Evolutionary conservation across 2,797 vertebrate species (phyloP).

Genomic region (Huso huso): DNA sequence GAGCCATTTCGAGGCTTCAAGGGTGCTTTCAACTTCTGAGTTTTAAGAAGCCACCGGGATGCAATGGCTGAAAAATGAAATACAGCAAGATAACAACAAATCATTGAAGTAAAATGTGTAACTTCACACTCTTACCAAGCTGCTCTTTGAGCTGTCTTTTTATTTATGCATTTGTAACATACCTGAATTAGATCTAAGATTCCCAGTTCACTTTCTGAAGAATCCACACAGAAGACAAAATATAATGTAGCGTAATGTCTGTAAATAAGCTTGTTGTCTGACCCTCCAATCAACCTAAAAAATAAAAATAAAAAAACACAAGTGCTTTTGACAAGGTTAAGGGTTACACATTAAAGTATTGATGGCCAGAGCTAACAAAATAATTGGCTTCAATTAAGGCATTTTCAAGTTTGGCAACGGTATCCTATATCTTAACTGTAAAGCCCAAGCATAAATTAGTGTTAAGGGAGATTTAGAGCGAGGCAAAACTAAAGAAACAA

Average conservation of each 20-base stretch:
- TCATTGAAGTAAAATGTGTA: not conserved
- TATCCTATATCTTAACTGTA: too few relatives aligned
- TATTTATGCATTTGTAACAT: conserved; percentile 32
- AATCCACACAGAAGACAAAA: conserved; percentile 98
- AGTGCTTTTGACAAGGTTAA: not conserved
- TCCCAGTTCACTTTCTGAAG: conserved; percentile 94
- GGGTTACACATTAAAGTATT: too few relatives aligned
- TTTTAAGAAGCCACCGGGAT: not conserved
- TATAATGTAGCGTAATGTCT: conserved; percentile 95
- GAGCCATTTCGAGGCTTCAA: too few relatives aligned
- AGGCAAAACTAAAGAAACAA: too few relatives aligned
- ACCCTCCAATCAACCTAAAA: conserved; percentile 84
- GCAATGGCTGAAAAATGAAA: not conserved
- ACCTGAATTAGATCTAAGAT: conserved; percentile 98
- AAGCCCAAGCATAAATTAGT: too few relatives aligned
- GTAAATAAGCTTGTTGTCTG: conserved; percentile 97
- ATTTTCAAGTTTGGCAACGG: too few relatives aligned
- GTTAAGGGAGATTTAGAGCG: too few relatives aligned
- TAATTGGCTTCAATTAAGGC: too few relatives aligned
- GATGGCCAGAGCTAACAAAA: too few relatives aligned
- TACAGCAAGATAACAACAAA: not conserved
- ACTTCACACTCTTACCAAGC: too few relatives aligned
- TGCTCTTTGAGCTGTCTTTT: too few relatives aligned
- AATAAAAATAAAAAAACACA: conserved; percentile 2
- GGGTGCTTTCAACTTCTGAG: too few relatives aligned